These are phyloP conservation scores for Eilema caniola DNA, from an alignment of 2,888 invertebrate species.

Conservation along the genomic window DNA sequence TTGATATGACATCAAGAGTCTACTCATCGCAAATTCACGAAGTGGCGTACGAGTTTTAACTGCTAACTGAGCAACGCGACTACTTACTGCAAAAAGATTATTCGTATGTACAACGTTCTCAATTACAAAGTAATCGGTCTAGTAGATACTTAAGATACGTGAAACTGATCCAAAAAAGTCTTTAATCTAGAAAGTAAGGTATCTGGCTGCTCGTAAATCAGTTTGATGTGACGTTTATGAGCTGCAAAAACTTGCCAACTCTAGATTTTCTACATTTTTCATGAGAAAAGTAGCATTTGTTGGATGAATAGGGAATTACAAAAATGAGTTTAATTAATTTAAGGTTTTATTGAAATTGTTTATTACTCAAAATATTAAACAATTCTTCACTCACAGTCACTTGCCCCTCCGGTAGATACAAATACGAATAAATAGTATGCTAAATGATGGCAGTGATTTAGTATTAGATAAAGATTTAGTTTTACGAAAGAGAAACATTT, in stretches of 20 bases:
- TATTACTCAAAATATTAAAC: too few species aligned
- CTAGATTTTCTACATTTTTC: slow-evolving; percentile 14
- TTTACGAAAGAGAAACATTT: too few species aligned
- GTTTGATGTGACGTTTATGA: slow-evolving; percentile 29
- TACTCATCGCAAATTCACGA: not conserved
- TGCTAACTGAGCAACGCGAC: not conserved
- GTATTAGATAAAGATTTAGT: too few species aligned
- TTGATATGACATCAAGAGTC: not conserved
- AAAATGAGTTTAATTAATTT: not conserved
- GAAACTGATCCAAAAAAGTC: slow-evolving; percentile 21
- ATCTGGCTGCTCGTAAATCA: slow-evolving; percentile 45
- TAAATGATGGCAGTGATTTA: too few species aligned
- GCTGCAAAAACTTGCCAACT: slow-evolving; percentile 23
- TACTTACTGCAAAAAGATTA: too few species aligned
- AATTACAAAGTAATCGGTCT: slow-evolving; percentile 7
- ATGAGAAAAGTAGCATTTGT: not conserved
- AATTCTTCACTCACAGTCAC: too few species aligned
- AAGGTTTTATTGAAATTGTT: not conserved
- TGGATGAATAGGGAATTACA: not conserved
- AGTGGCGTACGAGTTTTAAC: not conserved
- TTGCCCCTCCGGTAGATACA: too few species aligned
- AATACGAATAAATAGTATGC: too few species aligned
- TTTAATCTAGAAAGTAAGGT: slow-evolving; percentile 39
- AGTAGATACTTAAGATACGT: not conserved
- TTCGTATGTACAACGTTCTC: not conserved